Conservation (phyloP, 2,797 vertebrate genomes). For the Harpagifer antarcticus region DNA sequence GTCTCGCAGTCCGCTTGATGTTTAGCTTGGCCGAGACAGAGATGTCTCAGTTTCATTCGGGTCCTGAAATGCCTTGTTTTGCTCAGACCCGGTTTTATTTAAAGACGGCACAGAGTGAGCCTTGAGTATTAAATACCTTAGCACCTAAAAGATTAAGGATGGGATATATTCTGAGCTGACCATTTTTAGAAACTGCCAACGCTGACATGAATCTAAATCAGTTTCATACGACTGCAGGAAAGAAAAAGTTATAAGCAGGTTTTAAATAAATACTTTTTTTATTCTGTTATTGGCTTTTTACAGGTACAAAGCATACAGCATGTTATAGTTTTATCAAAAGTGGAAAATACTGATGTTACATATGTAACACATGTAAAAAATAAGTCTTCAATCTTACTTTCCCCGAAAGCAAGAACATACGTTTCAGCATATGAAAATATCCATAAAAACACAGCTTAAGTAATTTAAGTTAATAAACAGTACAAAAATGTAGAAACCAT, state of each 20-base stretch:
- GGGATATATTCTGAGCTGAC: conserved; percentile 30
- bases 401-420: conserved; percentile 98
- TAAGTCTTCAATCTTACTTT: conserved; percentile 97
- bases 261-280: conserved; percentile 99
- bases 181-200: conserved; percentile 41
- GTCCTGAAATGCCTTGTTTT: conserved; percentile 71
- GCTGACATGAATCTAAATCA: conserved; percentile 22
- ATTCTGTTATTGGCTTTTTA: conserved; percentile 99
- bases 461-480: conserved; percentile 94
- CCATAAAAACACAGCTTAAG: conserved; percentile 97
- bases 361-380: conserved; percentile 99
- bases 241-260: conserved; percentile 1
- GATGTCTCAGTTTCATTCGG: conserved; percentile 66
- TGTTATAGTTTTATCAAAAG: conserved; percentile 99
- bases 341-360: conserved; percentile 99
- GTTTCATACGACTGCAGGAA: background rate
- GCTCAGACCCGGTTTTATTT: conserved; percentile 69
- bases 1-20: conserved; percentile 51
- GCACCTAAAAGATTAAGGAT: conserved; percentile 38
- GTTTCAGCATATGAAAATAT: conserved; percentile 98
- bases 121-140: conserved; percentile 42
- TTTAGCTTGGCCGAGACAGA: conserved; percentile 75
- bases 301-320: conserved; percentile 99
- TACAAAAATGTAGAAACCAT: conserved; percentile 91
- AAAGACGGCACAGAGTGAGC: conserved; percentile 55